Percentiles rank a stretch among this genome's conserved stretches.
Conservation (phyloP, 2,888 invertebrate genomes). For the Branchellion lobata region DNA sequence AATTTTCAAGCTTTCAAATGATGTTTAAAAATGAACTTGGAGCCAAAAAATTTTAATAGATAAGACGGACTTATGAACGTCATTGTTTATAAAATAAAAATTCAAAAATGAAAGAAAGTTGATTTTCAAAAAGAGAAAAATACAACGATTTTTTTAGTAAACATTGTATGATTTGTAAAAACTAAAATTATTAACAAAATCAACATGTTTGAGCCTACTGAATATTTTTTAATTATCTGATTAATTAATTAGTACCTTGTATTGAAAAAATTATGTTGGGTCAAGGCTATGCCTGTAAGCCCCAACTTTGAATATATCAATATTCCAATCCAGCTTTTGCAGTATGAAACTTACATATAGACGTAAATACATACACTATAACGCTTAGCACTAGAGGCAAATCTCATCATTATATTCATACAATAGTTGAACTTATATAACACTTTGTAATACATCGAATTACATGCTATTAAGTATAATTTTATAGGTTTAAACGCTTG, state of each 20-base stretch:
- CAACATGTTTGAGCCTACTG: no score
- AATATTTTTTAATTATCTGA: neutral
- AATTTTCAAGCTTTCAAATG: neutral
- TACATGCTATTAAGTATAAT: constrained; percentile 21
- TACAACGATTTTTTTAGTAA: no score
- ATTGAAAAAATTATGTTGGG: neutral
- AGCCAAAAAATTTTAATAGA: neutral
- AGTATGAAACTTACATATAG: neutral
- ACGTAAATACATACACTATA: neutral
- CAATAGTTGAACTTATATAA: neutral
- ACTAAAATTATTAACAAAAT: no score
- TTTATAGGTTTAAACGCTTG: constrained; percentile 21
- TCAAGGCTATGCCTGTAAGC: constrained; percentile 10
- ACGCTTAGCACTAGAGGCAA: neutral
- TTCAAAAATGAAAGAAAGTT: neutral
- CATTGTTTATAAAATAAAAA: neutral
- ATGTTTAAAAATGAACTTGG: neutral
- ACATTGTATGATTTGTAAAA: no score
- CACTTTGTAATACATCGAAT: constrained; percentile 1
- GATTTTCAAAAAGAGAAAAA: no score
- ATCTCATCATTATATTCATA: neutral
- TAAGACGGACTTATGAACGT: neutral
- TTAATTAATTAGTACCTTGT: neutral
- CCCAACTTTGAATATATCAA: constrained; percentile 16
- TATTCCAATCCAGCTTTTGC: neutral